Evolutionary conservation across 53 echinoderm and acorn worm genomes (phyloP).

Genomic region (Hippasteria phrygiana): DNA sequence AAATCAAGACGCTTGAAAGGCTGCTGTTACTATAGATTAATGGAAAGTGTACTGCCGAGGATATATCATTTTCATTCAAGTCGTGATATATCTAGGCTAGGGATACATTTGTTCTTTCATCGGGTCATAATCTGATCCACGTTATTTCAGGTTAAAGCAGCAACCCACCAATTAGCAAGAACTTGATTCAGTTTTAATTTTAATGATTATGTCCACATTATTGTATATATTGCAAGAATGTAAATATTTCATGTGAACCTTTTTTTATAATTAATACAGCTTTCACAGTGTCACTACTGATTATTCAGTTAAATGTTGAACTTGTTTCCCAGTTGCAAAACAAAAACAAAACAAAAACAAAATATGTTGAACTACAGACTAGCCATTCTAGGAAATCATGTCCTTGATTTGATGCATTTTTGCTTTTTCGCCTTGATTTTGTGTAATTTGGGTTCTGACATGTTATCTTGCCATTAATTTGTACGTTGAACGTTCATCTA

Average conservation of each 20-base stretch:
- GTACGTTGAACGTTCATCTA: no score
- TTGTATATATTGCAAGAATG: constrained; percentile 66
- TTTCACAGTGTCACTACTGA: constrained; percentile 7
- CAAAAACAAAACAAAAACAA: no score
- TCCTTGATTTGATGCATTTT: no score
- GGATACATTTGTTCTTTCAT: neutral
- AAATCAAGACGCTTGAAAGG: no score
- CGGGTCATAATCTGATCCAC: constrained; percentile 6
- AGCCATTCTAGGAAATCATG: no score
- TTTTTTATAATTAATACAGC: constrained; percentile 27
- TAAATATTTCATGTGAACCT: constrained; percentile 48
- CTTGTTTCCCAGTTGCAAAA: neutral
- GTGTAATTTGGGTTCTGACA: neutral
- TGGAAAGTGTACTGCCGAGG: no score
- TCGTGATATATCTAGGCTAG: neutral
- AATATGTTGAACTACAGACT: no score
- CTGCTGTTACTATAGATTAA: no score
- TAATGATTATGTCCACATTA: neutral
- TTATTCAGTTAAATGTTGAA: constrained; percentile 8
- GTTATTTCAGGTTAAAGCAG: neutral
- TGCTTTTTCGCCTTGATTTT: no score
- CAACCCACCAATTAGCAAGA: constrained; percentile 16
- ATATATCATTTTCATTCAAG: no score
- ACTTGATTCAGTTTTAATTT: neutral
- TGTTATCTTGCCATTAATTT: constrained; percentile 31